Evolutionary conservation across 2,888 invertebrate species (phyloP), one percentile per base, ranked within the genome.

Genomic region (Prenolepis imparis): DNA sequence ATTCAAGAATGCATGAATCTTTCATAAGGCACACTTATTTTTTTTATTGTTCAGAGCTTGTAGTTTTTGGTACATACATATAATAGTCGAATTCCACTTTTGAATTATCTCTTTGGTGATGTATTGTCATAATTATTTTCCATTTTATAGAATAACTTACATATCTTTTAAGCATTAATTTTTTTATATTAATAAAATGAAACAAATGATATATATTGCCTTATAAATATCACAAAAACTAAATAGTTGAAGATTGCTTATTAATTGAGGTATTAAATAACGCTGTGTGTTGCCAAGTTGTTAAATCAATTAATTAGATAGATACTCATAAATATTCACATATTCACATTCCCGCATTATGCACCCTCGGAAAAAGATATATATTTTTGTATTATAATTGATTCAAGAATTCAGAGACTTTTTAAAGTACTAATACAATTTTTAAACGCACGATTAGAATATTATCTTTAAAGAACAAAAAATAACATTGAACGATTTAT

Each of bases 401-500:
- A 36, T 3, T 59, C n/a, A 39, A 8, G 24, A 24, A 36, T 24
- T 39, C 4, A 11, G 12, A 57, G 3, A 28, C 28, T 55, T 72
- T 9, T 9, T 1, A 28, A n/a, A 21, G 39, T 11, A 1, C 55
- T 21, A 18, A 3, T 59, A 59, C 3, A 32, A 24, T 66, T 39
- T 24, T 15, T 18, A 55, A 67, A 55, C 11, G 28, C 28, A 39
- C n/a, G 66, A 28, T 55, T 36, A n/a, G 11, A 66, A 39, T 28
- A 28, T 12, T 39, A 18, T 28, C 44, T 63, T 63, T 15, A 52
- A n/a, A 5, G 74, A 44, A 61, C 61, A 12, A 64, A 9, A 24
- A 41, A 66, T 9, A 68, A 67, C n/a, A n/a, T 44, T 12, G 32
- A 59, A 57, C 41, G 32, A 72, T 44, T 80, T 70, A 72, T 59